Evolutionary conservation across 2,113 vertebrate species (phyloP), one percentile per base, ranked within the genome.

Genomic region (Eulacestoma nigropectus): DNA sequence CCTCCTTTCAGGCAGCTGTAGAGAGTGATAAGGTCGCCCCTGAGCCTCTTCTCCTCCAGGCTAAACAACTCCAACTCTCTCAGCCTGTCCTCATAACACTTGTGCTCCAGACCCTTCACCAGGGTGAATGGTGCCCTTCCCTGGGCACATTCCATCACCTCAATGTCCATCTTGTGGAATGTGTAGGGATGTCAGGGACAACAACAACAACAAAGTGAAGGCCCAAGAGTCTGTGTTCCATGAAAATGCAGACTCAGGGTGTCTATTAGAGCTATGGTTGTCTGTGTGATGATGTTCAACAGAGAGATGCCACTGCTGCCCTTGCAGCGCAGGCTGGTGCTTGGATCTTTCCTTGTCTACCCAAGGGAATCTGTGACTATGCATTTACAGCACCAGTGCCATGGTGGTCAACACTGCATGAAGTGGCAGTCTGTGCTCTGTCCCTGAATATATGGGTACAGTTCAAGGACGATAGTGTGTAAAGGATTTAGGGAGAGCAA

Each of bases 191-290:
- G 55, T 63, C 44, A 75, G 47, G 6, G n/a, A 78, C 44, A 42
- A 19, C 4, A 56, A 29, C 4, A 8, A 33, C 23, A 42, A 64
- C n/a, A 21, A 57, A 46, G 37, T 1, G 16, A 73, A 77, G 6
- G 16, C 39, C n/a, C 59, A n/a, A 50, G 25, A 60, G 80, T 63
- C 79, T n/a, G 13, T 0, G 0, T 63, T 62, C 16, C 30, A 1
- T 25, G 33, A 35, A 13, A 26, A 18, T 1, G 10, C 35, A 74
- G 33, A 26, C n/a, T n/a, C 63, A 47, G 76, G 22, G 33, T 8
- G 5, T 10, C 9, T 13, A 0, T 37, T 25, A 65, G 17, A 74
- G 29, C n/a, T 47, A 13, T 9, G 57, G 49, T 1, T 76, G 50
- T 16, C 57, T 35, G 20, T 16, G 52, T 41, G 41, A 59, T 50